Base-by-base conservation (phyloP, 2,797 vertebrate species). In the Miichthys miiuy region DNA sequence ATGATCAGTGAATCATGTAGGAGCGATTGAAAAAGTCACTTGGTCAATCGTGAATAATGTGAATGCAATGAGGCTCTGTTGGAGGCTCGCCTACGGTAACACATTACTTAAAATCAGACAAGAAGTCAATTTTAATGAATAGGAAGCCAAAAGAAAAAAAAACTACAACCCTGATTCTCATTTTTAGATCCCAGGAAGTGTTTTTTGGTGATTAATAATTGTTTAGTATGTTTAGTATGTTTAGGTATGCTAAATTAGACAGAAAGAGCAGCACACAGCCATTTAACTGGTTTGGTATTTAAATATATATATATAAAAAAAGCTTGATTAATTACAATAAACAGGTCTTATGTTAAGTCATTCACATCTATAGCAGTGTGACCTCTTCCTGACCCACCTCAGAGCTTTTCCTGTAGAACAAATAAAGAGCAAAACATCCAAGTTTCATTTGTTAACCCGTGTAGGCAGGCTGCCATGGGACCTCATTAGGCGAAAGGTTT, bases 401-500 rank as follows among this genome's bases (percentile, higher is more conserved):
- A 17, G 13, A 56, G 38, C 21, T 50, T 64, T 51, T 72, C 18
- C 58, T 50, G 17, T 21, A 30, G 57, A 87, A 55, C 30, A 78
- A 67, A 87, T 9, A 44, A 17, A n/a, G 6, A 46, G 25, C 6
- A 55, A 83, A 51, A 23, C 55, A 67, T 54, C 17, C n/a, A 50
- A 34, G 57, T 73, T 84, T 79, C 30, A 77, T 78, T 69, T 71
- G 68, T 82, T 64, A 66, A 75, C 63, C 82, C 41, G 1, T 72
- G 72, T 27, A 69, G 56, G 71, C 61, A 62, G 34, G 73, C 57
- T 34, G 34, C 50, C 85, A 6, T 52, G 91, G 90, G 90, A 93
- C 48, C 90, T 93, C 88, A 90, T 92, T 92, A 92, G 57, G 62
- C 61, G 34, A 69, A 77, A 72, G 44, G 64, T 62, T 68, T 76